phyloP scores from a whole-genome alignment of 2,113 vertebrate genomes.

The Takifugu flavidus region DNA sequence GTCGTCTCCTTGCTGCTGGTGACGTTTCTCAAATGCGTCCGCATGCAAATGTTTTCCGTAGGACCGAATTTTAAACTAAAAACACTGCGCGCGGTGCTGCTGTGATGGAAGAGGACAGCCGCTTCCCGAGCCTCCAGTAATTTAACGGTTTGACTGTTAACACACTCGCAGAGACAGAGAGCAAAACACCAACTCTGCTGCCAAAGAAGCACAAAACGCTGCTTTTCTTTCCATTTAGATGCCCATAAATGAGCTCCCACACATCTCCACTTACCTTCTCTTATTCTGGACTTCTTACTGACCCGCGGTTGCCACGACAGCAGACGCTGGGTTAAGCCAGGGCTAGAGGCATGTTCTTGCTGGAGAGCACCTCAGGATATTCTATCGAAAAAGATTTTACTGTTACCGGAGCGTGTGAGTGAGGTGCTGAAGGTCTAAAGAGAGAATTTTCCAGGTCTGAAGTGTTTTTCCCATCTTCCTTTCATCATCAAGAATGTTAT shows the following conservation, averaged over 20 bases:
- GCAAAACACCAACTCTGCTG: constrained; percentile 11
- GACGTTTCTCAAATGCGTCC: not conserved
- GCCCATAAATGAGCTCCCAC: not conserved
- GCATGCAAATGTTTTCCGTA: not conserved
- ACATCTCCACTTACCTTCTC: not conserved
- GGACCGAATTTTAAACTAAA: not conserved
- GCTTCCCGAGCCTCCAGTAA: constrained; percentile 9
- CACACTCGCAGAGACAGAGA: constrained; percentile 10
- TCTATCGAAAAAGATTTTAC: not conserved
- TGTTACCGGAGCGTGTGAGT: not conserved
- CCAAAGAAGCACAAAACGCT: constrained; percentile 8
- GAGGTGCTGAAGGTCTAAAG: no score
- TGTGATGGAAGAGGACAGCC: not conserved
- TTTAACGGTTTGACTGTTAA: constrained; percentile 53
- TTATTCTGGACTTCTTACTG: constrained; percentile 26
- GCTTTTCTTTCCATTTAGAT: constrained; percentile 16
- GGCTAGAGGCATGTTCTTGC: not conserved
- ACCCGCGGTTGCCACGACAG: not conserved
- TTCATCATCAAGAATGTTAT: no score
- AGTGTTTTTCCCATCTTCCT: no score
- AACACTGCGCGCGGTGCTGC: not conserved
- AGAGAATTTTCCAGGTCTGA: no score
- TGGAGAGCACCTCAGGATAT: not conserved
- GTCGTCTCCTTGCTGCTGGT: not conserved
- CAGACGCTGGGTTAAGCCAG: not conserved